Percentiles rank a stretch among this genome's conserved stretches.
Evolutionary conservation across 2,113 vertebrate genomes (phyloP).

Genomic region (Bambusicola thoracicus): DNA sequence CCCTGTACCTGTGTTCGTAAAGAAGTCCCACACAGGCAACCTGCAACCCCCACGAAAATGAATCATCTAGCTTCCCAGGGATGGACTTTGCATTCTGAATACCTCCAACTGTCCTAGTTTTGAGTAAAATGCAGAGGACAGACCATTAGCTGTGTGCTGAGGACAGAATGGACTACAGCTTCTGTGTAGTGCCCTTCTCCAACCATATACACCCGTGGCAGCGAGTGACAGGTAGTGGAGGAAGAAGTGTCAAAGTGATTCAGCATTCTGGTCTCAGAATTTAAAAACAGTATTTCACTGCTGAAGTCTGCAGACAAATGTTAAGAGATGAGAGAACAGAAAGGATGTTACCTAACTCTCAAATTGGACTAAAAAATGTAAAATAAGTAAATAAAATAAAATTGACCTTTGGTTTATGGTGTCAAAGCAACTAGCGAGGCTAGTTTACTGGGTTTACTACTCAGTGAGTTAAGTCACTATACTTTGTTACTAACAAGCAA

Average conservation of each 20-base stretch:
- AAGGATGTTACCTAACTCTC: not conserved
- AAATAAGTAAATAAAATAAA: not conserved
- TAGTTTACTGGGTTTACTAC: not conserved
- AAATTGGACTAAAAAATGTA: not conserved
- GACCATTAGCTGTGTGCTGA: not conserved
- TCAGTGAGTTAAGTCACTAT: not conserved
- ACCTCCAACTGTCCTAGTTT: not conserved
- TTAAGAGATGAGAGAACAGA: not conserved
- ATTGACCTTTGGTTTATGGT: not conserved
- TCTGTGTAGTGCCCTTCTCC: not conserved
- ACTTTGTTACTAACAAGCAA: not conserved
- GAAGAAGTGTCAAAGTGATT: not conserved
- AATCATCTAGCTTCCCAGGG: not conserved
- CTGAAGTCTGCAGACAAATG: not conserved
- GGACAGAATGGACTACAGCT: not conserved
- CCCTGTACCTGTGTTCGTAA: not conserved
- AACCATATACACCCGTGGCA: not conserved
- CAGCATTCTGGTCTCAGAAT: not conserved
- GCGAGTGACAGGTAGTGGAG: fast-evolving
- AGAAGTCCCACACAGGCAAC: not conserved
- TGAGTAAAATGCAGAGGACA: not conserved
- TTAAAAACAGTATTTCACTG: not conserved
- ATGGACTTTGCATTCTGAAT: not conserved
- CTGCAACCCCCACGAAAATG: not conserved
- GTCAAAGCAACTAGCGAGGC: not conserved